Conservation (phyloP, 2,113 vertebrate species). For the Noturus placidus region DNA sequence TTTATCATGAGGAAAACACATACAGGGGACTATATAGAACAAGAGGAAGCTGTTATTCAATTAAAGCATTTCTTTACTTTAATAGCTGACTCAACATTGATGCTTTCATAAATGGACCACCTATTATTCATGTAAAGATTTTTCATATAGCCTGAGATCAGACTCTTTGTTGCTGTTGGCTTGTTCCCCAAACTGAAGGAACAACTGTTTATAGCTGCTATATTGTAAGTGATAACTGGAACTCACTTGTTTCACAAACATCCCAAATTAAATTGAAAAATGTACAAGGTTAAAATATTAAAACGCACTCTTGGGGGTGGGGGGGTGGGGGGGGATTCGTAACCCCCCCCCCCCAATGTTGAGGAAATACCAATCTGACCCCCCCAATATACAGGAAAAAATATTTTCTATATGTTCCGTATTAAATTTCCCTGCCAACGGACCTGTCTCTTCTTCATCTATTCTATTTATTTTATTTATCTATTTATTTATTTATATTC, state of each 20-base stretch:
- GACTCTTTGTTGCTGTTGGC: constrained; percentile 7
- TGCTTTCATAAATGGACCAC: constrained; percentile 21
- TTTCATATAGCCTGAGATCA: constrained; percentile 10
- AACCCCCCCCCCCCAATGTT: too few relatives aligned
- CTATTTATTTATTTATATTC: too few relatives aligned
- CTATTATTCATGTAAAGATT: constrained; percentile 25
- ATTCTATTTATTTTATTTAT: too few relatives aligned
- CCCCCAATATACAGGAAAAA: too few relatives aligned
- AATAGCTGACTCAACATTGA: constrained; percentile 55
- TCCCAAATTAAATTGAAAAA: not conserved
- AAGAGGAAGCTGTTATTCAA: constrained; percentile 31
- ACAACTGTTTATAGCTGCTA: not conserved
- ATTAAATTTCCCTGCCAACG: too few relatives aligned
- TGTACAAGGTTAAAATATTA: not conserved
- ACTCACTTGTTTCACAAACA: not conserved
- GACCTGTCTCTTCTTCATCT: too few relatives aligned
- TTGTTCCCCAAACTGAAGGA: not conserved
- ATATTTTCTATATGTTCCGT: too few relatives aligned
- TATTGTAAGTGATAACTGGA: not conserved
- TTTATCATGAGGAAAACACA: constrained; percentile 23
- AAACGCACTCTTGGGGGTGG: too few relatives aligned
- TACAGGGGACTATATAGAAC: constrained; percentile 1
- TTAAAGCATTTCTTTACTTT: constrained; percentile 62
- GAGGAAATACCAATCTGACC: too few relatives aligned
- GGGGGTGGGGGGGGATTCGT: too few relatives aligned